Conservation (phyloP, 2,888 invertebrate genomes). For the Stegophylla sp. region DNA sequence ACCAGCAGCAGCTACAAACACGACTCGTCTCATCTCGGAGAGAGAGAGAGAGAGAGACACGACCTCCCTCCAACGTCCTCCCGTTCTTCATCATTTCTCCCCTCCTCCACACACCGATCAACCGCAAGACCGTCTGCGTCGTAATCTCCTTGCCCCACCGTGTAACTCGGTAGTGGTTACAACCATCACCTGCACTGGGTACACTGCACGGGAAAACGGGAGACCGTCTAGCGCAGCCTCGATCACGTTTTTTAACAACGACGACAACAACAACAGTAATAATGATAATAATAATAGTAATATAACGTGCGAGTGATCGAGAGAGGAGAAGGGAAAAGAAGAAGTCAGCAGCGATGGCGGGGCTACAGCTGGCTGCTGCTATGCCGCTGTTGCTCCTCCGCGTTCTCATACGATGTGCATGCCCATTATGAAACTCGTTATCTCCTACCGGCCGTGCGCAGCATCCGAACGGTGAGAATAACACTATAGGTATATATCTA, state of each 20-base stretch:
- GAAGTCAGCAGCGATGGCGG: neutral
- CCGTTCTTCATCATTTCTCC: neutral
- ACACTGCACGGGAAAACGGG: too few relatives aligned
- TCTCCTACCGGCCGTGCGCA: slow-evolving; percentile 1
- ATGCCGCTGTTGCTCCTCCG: too few relatives aligned
- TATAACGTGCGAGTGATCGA: neutral
- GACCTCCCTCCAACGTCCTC: neutral
- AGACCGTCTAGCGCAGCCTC: neutral
- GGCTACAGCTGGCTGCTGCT: too few relatives aligned
- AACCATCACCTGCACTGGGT: neutral
- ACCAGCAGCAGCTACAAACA: too few relatives aligned
- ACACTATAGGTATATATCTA: too few relatives aligned
- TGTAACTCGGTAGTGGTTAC: slow-evolving; percentile 46
- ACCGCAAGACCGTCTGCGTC: neutral
- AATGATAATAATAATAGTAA: neutral
- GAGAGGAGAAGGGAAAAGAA: neutral
- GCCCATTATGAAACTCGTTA: slow-evolving; percentile 39
- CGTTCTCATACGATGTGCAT: neutral
- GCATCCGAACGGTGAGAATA: neutral
- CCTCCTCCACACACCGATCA: neutral
- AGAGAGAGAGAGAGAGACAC: neutral
- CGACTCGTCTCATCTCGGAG: neutral
- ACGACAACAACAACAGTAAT: neutral
- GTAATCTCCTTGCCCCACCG: neutral
- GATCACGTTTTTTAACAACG: neutral